Evolutionary conservation across 1,140 invertebrate species (phyloP), one percentile per base, ranked within the genome.

Genomic region (Eulimnadia texana): DNA sequence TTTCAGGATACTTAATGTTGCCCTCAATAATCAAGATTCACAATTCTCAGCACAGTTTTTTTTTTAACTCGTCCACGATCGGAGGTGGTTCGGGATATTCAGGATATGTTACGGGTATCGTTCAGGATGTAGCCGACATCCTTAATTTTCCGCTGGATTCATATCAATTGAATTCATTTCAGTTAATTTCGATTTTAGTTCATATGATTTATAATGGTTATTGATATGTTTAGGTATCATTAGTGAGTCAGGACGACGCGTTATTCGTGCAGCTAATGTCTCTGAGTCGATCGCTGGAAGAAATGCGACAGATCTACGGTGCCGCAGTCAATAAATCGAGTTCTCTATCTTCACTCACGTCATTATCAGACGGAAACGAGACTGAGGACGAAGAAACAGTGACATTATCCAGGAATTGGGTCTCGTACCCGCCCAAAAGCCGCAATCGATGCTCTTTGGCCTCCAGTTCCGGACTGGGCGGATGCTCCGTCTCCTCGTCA

Each of bases 241-340:
- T 70, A 53, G 68, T 70, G 50, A 64, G 63, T 24, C 66, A 70
- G 61, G 70, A 70, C 63, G 68, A 70, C 64, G 67, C 68, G 47
- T 67, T 70, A 53, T 70, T 70, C 60, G 63, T 64, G 3, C 68
- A 70, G 60, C 65, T 70, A 3, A 59, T 70, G 27, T 64, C 68
- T 3, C 64, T 70, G 11, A 64, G 69, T 57, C 66, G 67, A 25
- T 69, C 68, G 9, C 69, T 70, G 50, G 65, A 65, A 3, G 66
- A 68, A 54, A 61, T 70, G 55, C 55, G 25, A 6, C 55, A 27
- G 28, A 27, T n/a, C 1, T 33, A 33, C 10, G 33, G 24, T 3
- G 22, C 22, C 16, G 22, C 55, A 9, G 22, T 27, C 16, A 57
- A 42, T 42, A 20, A 25, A n/a, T 13, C 29, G 54, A 20, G 27